phyloP scores from a whole-genome alignment of 1,140 invertebrate species.

The Calephelis nemesis region DNA sequence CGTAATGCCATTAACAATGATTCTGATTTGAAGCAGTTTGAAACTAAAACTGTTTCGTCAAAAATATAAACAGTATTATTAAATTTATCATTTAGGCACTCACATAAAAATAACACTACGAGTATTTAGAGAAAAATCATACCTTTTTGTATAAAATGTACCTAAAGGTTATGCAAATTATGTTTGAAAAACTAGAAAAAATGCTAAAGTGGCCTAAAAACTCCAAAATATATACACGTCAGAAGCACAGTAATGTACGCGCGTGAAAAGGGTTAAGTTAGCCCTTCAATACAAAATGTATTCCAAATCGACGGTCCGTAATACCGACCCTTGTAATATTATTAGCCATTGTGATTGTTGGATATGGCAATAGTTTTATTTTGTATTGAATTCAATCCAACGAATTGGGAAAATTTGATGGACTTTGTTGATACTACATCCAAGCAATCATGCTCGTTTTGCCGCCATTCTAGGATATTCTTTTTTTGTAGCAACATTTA shows the following conservation, averaged over 20 bases:
- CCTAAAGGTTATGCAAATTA: too few relatives aligned
- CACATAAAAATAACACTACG: too few relatives aligned
- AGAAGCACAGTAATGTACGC: not conserved
- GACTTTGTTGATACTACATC: not conserved
- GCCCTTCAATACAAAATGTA: conserved; percentile 23
- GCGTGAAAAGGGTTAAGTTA: conserved; percentile 6
- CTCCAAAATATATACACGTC: conserved; percentile 1
- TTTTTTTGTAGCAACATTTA: too few relatives aligned
- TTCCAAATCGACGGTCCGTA: conserved; percentile 22
- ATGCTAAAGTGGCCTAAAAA: too few relatives aligned
- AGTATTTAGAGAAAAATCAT: too few relatives aligned
- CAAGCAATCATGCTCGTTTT: not conserved
- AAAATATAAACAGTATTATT: too few relatives aligned
- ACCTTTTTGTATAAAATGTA: too few relatives aligned
- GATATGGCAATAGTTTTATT: conserved; percentile 17
- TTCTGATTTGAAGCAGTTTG: too few relatives aligned
- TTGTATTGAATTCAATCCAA: not conserved
- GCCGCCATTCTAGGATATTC: not conserved
- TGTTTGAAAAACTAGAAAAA: too few relatives aligned
- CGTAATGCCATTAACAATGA: too few relatives aligned
- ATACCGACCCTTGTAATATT: conserved; percentile 12
- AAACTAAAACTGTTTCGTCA: too few relatives aligned
- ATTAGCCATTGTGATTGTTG: conserved; percentile 11
- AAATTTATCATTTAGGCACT: too few relatives aligned
- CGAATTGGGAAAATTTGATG: conserved; percentile 1